These are phyloP conservation scores for Himalopsyche phryganea DNA, from an alignment of 1,140 invertebrate genomes.

Conservation along the genomic window DNA sequence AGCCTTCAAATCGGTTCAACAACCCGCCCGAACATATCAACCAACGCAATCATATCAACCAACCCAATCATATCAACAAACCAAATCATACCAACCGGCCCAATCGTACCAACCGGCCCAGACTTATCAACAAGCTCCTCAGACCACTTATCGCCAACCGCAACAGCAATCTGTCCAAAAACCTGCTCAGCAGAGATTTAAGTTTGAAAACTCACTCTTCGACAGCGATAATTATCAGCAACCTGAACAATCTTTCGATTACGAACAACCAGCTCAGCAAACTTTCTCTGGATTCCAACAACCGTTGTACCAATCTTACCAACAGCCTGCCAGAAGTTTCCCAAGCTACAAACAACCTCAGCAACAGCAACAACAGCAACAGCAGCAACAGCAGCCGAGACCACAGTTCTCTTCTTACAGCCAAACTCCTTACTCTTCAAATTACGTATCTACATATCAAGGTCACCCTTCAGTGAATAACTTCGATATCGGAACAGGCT, in stretches of 20 bases:
- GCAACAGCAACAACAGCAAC: slow-evolving; percentile 34
- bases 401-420: slow-evolving; percentile 36
- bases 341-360: slow-evolving; percentile 25
- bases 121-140: slow-evolving; percentile 33
- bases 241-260: slow-evolving; percentile 12
- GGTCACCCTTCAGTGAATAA: slow-evolving; percentile 60
- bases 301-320: slow-evolving; percentile 12
- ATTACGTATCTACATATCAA: slow-evolving; percentile 37
- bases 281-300: slow-evolving; percentile 1
- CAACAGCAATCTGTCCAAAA: slow-evolving; percentile 28
- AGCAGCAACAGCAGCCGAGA: slow-evolving; percentile 25
- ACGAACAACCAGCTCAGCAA: slow-evolving; percentile 20
- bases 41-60: slow-evolving; percentile 34
- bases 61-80: slow-evolving; percentile 34
- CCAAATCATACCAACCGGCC: slow-evolving; percentile 34
- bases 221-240: slow-evolving; percentile 11
- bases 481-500: slow-evolving; percentile 63
- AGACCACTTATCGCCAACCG: slow-evolving; percentile 33
- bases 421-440: slow-evolving; percentile 32
- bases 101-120: slow-evolving; percentile 34
- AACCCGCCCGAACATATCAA: slow-evolving; percentile 31
- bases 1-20: slow-evolving; percentile 42
- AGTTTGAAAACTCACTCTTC: background rate
- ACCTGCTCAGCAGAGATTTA: slow-evolving; percentile 21
- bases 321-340: slow-evolving; percentile 35